These are phyloP conservation scores for Jaculus jaculus DNA, from an alignment of 2,113 vertebrate species.

Conservation along the genomic window DNA sequence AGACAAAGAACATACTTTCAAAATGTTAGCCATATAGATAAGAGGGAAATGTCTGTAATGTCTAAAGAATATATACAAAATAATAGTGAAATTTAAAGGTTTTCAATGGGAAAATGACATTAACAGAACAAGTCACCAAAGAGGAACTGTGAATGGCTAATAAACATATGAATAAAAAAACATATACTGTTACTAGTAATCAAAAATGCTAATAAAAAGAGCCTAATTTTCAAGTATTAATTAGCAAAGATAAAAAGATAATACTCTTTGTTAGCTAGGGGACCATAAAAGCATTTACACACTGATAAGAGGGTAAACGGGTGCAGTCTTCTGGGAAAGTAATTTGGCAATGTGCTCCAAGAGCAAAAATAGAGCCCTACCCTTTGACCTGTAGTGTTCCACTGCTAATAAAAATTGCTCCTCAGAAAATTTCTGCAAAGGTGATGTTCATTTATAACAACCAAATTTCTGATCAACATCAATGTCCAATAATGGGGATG, in stretches of 20 bases:
- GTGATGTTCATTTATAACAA: constrained; percentile 44
- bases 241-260: constrained; percentile 74
- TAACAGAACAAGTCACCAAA: constrained; percentile 54
- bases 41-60: constrained; percentile 48
- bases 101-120: constrained; percentile 58
- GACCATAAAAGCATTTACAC: constrained; percentile 16
- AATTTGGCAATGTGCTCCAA: constrained; percentile 57
- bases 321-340: constrained; percentile 46
- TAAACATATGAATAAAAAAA: constrained; percentile 79
- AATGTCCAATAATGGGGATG: not conserved
- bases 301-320: constrained; percentile 44
- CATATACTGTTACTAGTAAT: constrained; percentile 73
- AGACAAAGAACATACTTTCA: constrained; percentile 7
- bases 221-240: constrained; percentile 76
- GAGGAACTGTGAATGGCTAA: constrained; percentile 71
- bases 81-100: constrained; percentile 66
- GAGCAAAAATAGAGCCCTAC: constrained; percentile 47
- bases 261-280: constrained; percentile 48
- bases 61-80: constrained; percentile 51
- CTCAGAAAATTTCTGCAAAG: constrained; percentile 51
- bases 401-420: constrained; percentile 28
- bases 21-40: constrained; percentile 18
- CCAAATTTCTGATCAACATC: constrained; percentile 20
- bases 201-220: constrained; percentile 76
- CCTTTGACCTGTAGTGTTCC: constrained; percentile 20